Conservation (phyloP, 1,140 invertebrate genomes). For the Scylla paramamosain region DNA sequence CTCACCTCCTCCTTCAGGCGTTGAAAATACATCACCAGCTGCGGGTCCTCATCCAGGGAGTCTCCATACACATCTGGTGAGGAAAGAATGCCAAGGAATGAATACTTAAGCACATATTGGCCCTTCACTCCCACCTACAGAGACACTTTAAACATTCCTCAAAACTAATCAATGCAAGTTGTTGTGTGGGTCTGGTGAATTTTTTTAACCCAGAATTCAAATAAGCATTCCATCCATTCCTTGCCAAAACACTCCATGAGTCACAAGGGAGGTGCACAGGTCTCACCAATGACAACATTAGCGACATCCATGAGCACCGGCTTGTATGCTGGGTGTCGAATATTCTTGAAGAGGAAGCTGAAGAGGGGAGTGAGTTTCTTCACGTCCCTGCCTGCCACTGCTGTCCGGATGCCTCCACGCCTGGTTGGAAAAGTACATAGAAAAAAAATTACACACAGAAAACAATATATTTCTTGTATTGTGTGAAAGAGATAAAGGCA, state of each 20-base stretch:
- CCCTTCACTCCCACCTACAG: too few relatives aligned
- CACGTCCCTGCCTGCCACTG: constrained; percentile 71
- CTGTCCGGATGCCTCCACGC: constrained; percentile 70
- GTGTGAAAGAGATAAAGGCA: not conserved
- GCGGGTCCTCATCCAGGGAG: constrained; percentile 54
- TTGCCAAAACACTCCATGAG: too few relatives aligned
- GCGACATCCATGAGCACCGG: constrained; percentile 64
- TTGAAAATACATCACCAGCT: constrained; percentile 46
- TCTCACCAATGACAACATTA: constrained; percentile 69
- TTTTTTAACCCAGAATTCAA: not conserved
- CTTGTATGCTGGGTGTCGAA: constrained; percentile 73
- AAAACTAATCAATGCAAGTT: not conserved
- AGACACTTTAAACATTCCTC: too few relatives aligned
- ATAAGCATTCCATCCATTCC: too few relatives aligned
- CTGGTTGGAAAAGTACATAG: not conserved
- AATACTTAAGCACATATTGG: not conserved
- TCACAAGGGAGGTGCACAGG: not conserved
- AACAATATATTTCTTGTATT: too few relatives aligned
- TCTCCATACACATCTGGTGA: constrained; percentile 65
- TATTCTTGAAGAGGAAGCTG: constrained; percentile 67
- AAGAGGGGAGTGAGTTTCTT: constrained; percentile 68
- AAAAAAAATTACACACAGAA: not conserved
- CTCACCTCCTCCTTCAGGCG: constrained; percentile 60
- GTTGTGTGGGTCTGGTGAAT: not conserved
- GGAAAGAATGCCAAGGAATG: not conserved